A percentile compares a stretch with the other conserved stretches of the same genome.
These are phyloP conservation scores for Protobothrops mucrosquamatus DNA, from an alignment of 2,113 vertebrate genomes.

Conservation along the genomic window DNA sequence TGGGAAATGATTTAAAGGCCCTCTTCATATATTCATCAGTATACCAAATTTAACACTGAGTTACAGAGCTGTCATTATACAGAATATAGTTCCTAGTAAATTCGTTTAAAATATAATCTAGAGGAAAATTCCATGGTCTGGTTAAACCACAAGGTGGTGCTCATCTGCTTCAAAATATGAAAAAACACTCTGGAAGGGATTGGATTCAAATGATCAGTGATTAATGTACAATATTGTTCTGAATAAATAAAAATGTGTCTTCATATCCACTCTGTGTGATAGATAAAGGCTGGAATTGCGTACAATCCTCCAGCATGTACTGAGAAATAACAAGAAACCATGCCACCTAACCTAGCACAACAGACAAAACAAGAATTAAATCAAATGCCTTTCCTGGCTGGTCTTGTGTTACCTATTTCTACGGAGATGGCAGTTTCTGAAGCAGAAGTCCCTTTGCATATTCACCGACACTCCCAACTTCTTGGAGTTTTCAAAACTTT, in stretches of 20 bases:
- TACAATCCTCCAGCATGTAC: neutral
- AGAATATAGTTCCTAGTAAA: neutral
- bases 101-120: neutral
- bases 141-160: neutral
- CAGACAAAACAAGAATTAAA: neutral
- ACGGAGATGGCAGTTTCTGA: neutral
- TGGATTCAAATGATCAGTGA: neutral
- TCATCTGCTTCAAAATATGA: neutral
- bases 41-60: neutral
- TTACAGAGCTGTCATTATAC: neutral
- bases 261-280: neutral
- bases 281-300: neutral
- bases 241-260: neutral
- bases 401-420: neutral
- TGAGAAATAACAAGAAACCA: neutral
- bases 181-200: neutral
- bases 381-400: neutral
- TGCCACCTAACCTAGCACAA: neutral
- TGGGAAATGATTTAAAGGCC: neutral
- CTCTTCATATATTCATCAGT: neutral
- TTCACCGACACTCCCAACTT: neutral
- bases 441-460: neutral
- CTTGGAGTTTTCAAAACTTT: neutral
- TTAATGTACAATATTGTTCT: neutral
- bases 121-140: neutral